Evolutionary conservation across 2,888 invertebrate genomes (phyloP), one percentile per base, ranked within the genome.

Genomic region (Melangyna quadrimaculata): DNA sequence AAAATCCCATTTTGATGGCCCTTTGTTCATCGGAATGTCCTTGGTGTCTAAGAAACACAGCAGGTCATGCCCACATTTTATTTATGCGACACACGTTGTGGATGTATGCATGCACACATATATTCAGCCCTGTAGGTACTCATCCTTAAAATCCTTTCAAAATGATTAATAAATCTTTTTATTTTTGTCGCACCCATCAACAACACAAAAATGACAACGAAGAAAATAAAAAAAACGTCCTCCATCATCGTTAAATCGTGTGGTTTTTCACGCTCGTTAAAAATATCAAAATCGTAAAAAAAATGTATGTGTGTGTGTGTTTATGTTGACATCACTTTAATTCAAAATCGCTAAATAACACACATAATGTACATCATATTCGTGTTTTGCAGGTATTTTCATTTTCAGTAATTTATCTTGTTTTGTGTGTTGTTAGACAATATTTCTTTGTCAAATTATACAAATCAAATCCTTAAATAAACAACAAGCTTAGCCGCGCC

Each of bases 91-190:
- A 24, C 65, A 43, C 59, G 72, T 72, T n/a, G n/a, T n/a, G n/a
- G n/a, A n/a, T n/a, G n/a, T n/a, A n/a, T n/a, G n/a, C n/a, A n/a
- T n/a, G n/a, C n/a, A n/a, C n/a, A n/a, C n/a, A n/a, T n/a, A n/a
- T n/a, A n/a, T n/a, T n/a, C n/a, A n/a, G n/a, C n/a, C n/a, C n/a
- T n/a, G n/a, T n/a, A n/a, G n/a, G n/a, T n/a, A n/a, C n/a, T n/a
- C n/a, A 37, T 59, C 59, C 22, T 59, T 0, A 24, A n/a, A 69
- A 78, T 72, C 81, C 72, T 72, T 78, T 73, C 32, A 24, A 69
- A 70, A 63, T 70, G 78, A 55, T 81, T 71, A 81, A 71, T 77
- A 82, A 67, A 77, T 59, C 61, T 19, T 51, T 35, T 19, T 24
- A 8, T 24, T 14, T 48, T 10, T 67, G 29, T 43, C 63, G 17